Evolutionary conservation across 2,113 vertebrate genomes (phyloP), one percentile per base, ranked within the genome.

Genomic region (Oryctolagus cuniculus): DNA sequence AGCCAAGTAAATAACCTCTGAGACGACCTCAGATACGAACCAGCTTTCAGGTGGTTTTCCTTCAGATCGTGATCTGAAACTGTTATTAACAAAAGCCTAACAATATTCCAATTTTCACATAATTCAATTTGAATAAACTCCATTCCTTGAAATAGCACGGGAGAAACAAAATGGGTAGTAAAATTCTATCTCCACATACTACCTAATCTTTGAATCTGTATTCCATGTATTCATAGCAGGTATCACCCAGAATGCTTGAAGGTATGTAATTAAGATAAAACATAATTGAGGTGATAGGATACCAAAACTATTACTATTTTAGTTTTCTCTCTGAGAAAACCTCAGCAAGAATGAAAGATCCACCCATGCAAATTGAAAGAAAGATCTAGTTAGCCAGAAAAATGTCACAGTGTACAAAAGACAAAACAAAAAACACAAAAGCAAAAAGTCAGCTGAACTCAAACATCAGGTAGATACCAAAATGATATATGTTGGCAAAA

Each of bases 1-100:
- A 97, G 86, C 38, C 87, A 81, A 94, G 61, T 77, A 89, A 87
- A 94, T 91, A 93, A 93, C 4, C 12, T 73, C 17, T 49, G 6
- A 92, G 81, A 96, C 55, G 19, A 6, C 94, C 86, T 92, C n/a
- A 88, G 27, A 61, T 61, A 34, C 4, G 44, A 96, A 84, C 11
- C 38, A 70, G 58, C n/a, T 16, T 75, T 75, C 51, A 25, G 2
- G 73, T 67, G 38, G 25, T 3, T 80, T 93, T 90, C 66, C 86
- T 27, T 55, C 83, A 87, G 29, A 66, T 19, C 63, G 13, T 36
- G 22, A 11, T 75, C 13, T 49, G 0, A 53, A 96, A 95, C 10
- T 77, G n/a, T n/a, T n/a, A 84, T 49, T 77, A 87, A 24, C 49
- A 63, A 51, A 91, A 96, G 11, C 25, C 78, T 63, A 67, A 24